Conservation (phyloP, 2,888 invertebrate genomes). For the Hyalella azteca region DNA sequence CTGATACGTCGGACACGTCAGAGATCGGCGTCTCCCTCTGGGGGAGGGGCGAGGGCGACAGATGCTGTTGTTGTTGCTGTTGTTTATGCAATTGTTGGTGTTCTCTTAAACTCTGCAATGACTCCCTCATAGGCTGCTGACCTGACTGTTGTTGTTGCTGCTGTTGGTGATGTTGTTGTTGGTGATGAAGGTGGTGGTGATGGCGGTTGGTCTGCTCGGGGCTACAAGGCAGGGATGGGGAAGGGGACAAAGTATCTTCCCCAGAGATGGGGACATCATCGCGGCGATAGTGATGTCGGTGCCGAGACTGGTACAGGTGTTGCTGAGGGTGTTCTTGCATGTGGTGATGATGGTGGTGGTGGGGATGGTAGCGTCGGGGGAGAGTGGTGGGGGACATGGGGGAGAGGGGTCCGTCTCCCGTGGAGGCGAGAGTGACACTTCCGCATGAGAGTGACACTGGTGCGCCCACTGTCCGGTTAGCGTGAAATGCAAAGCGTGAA, state of each 20-base stretch:
- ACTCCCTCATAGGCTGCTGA: conserved; percentile 10
- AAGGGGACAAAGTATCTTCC: conserved; percentile 60
- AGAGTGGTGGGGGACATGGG: conserved; percentile 45
- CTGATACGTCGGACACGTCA: conserved; percentile 41
- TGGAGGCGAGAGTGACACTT: conserved; percentile 66
- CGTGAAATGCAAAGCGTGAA: not conserved
- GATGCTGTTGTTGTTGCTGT: conserved; percentile 58
- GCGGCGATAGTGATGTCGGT: conserved; percentile 53
- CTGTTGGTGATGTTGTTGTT: conserved; percentile 60
- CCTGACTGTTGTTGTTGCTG: conserved; percentile 47
- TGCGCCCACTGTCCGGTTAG: conserved; percentile 59
- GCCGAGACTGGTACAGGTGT: conserved; percentile 33
- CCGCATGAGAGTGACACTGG: conserved; percentile 64
- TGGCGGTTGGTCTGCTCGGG: conserved; percentile 61
- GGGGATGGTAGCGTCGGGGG: conserved; percentile 45
- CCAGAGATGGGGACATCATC: conserved; percentile 59
- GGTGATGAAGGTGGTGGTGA: conserved; percentile 61
- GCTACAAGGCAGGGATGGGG: conserved; percentile 61
- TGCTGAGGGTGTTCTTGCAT: conserved; percentile 50
- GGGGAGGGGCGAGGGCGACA: not conserved
- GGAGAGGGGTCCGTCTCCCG: conserved; percentile 64
- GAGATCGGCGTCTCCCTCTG: conserved; percentile 44
- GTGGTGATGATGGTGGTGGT: conserved; percentile 53
- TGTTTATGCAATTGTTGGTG: conserved; percentile 60
- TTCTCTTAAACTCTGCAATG: conserved; percentile 48